These are phyloP conservation scores for Narcine bancroftii DNA, from an alignment of 2,113 vertebrate species.

Conservation along the genomic window DNA sequence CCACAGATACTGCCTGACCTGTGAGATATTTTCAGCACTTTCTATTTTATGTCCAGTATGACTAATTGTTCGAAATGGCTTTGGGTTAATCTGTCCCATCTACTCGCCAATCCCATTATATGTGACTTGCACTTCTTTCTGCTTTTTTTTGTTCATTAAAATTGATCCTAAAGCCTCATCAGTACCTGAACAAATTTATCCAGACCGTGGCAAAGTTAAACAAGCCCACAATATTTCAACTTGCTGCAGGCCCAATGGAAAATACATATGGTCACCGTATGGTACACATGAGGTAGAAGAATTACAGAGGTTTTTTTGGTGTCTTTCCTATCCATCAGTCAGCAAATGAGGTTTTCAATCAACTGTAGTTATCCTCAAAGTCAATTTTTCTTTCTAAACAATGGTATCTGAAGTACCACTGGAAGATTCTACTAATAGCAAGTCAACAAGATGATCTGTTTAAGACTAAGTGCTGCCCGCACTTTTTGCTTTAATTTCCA, in stretches of 20 bases:
- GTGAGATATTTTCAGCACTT: too few relatives aligned
- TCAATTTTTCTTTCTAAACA: not conserved
- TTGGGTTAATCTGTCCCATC: not conserved
- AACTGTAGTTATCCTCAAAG: not conserved
- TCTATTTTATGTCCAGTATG: not conserved
- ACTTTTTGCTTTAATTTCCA: too few relatives aligned
- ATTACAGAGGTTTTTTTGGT: not conserved
- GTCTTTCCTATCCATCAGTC: not conserved
- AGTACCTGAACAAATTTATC: not conserved
- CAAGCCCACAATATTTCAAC: not conserved
- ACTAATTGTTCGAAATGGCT: not conserved
- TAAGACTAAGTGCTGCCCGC: too few relatives aligned
- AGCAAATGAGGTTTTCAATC: not conserved
- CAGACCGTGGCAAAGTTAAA: not conserved
- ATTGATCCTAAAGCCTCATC: not conserved
- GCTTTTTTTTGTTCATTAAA: not conserved
- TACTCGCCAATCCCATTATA: not conserved
- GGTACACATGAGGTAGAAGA: too few relatives aligned
- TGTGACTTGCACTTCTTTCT: not conserved
- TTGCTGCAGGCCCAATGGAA: not conserved
- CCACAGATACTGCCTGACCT: too few relatives aligned
- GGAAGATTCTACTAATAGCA: not conserved
- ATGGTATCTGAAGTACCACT: not conserved
- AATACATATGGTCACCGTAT: not conserved
- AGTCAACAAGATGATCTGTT: not conserved